phyloP scores from a whole-genome alignment of 2,113 vertebrate species.

The Phoxinus phoxinus region DNA sequence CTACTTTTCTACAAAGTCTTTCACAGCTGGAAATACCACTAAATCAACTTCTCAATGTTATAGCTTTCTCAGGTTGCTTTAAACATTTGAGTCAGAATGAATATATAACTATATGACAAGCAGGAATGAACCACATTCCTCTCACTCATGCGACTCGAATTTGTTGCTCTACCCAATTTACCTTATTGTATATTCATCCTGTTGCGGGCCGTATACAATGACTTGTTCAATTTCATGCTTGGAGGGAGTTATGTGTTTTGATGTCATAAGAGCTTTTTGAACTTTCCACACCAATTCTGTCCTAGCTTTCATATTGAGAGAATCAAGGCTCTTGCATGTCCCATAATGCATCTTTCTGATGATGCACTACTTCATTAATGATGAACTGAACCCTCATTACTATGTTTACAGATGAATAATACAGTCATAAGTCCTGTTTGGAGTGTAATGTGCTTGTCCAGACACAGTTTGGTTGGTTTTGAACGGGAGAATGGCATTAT shows the following conservation, averaged over 20 bases:
- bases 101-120: not conserved
- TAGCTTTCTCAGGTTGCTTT: not conserved
- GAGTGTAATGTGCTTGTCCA: not conserved
- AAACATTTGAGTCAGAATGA: not conserved
- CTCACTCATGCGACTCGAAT: not conserved
- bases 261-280: not conserved
- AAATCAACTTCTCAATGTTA: not conserved
- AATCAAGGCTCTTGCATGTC: not conserved
- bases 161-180: not conserved
- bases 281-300: conserved; percentile 8
- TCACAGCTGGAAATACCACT: not conserved
- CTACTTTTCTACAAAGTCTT: conserved; percentile 2
- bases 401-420: not conserved
- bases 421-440: not conserved
- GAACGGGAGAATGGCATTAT: too few relatives aligned
- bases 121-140: not conserved
- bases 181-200: not conserved
- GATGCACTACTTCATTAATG: not conserved
- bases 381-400: not conserved
- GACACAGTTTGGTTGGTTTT: too few relatives aligned
- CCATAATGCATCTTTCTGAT: not conserved
- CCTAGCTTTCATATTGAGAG: not conserved
- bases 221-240: conserved; percentile 10
- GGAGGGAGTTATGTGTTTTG: conserved; percentile 12
- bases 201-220: not conserved